Base-by-base conservation (phyloP, 2,888 invertebrate species). In the Tanypteryx hageni region DNA sequence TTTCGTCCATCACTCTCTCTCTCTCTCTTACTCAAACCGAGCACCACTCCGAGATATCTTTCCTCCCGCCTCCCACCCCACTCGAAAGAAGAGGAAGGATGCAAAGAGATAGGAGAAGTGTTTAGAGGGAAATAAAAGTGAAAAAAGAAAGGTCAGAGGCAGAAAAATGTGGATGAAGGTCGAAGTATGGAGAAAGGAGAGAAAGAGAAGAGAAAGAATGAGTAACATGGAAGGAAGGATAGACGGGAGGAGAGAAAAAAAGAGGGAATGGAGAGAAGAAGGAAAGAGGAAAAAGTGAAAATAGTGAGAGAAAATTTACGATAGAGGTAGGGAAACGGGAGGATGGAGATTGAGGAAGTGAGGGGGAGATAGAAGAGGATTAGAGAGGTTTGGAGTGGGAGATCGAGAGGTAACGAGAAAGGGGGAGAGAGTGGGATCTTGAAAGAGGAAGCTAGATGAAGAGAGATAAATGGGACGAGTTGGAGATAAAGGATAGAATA, bases 201-300 rank as follows among this genome's bases (percentile, higher is more conserved):
- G 83, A 83, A 9, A 83, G 83, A 83, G 83, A n/a, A 83, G 83
- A 83, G 83, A 83, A 44, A 8, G 83, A 83, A 44, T 27, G 83
- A 83, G 83, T 5, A 22, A 83, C 5, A 83, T 22, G 31, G 83
- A 83, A 44, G 31, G 44, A 44, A 44, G 5, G 44, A 44, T 1
- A 44, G 44, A 5, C 1, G 44, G 44, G 5, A 44, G 44, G 44
- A 44, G 44, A 44, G 5, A 44, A 5, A 44, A 5, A 44, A 44
- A 1, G 5, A 5, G 44, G 3, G 83, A 83, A 44, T 1, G 5
- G 76, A n/a, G 76, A 18, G 5, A 4, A 68, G 18, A 68, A 68
- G 1, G 1, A 44, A 44, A 44, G 44, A 44, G 44, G 44, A 44
- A 44, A 44, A 44, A 3, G 44, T 44, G 44, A 44, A 44, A 44